Evolutionary conservation across 2,888 invertebrate genomes (phyloP), one percentile per base, ranked within the genome.

Genomic region (Thymelicus lineola): DNA sequence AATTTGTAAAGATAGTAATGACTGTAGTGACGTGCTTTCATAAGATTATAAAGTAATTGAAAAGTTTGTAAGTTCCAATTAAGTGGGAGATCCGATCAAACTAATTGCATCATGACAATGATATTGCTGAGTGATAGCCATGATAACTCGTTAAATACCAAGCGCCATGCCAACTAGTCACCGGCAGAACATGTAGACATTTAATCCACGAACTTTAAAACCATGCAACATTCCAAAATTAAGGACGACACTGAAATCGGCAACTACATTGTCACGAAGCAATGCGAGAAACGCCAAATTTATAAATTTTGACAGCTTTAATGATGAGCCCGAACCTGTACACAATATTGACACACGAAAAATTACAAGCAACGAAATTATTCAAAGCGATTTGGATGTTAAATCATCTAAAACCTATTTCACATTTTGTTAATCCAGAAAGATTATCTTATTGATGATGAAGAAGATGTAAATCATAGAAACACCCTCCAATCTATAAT

Each of bases 251-350:
- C 86, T 82, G 80, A 90, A 82, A 86, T 86, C 86, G 87, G 92
- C 93, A 93, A 91, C 92, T 93, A 93, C 93, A 93, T 93, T 93
- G 93, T 93, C 93, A 93, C 93, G 93, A 92, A 92, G 93, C 93
- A 92, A 91, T 89, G 90, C 89, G 86, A 87, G 75, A 80, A 81
- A 81, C 79, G 79, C 72, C 77, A 80, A 77, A 73, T 78, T 80
- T 80, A 20, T 66, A 75, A 74, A 75, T 71, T 64, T 76, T 74
- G 76, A 79, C 76, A 76, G 38, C 17, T 76, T 74, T 75, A 77
- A 74, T 76, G 80, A 80, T 78, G 81, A 82, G 82, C 78, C 77
- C 28, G 62, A 10, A 63, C 36, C 75, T 71, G 45, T 17, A 57
- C 45, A 48, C 48, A 14, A 66, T 65, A 42, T 15, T 46, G 46